These are phyloP conservation scores for Axinella damicornis DNA, from an alignment of 37 sponge, comb jelly and placozoan genomes.

Conservation along the genomic window DNA sequence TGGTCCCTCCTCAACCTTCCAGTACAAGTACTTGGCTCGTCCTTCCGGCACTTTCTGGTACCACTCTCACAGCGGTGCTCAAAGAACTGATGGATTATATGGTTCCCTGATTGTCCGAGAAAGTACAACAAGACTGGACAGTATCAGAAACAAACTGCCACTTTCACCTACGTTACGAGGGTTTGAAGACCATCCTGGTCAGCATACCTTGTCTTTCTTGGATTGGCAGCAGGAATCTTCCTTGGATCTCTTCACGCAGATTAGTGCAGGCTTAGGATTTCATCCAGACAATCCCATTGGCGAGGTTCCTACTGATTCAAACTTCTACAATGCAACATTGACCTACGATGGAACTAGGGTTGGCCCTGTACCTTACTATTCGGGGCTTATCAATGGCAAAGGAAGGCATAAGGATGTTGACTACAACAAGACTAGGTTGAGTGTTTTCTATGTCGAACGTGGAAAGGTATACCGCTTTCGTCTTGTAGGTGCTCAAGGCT, in stretches of 20 bases:
- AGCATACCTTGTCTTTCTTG: slow-evolving; percentile 57
- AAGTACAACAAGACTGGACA: background rate
- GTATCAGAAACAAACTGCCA: background rate
- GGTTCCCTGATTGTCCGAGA: slow-evolving; percentile 75
- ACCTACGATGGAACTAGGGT: slow-evolving; percentile 9
- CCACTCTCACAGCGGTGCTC: slow-evolving; percentile 80
- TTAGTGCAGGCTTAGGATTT: slow-evolving; percentile 15
- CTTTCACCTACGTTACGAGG: background rate
- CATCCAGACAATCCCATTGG: slow-evolving; percentile 1
- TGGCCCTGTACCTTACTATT: slow-evolving; percentile 54
- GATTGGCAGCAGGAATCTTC: slow-evolving; percentile 74
- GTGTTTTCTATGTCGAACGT: slow-evolving; percentile 35
- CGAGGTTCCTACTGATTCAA: background rate
- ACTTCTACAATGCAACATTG: slow-evolving; percentile 8
- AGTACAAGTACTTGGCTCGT: slow-evolving; percentile 53
- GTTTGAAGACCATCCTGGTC: slow-evolving; percentile 44
- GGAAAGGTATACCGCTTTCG: slow-evolving; percentile 75
- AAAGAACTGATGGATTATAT: slow-evolving; percentile 76
- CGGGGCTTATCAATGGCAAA: slow-evolving; percentile 65
- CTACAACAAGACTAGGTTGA: slow-evolving; percentile 37
- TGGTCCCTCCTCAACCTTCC: slow-evolving; percentile 22
- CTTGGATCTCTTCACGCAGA: slow-evolving; percentile 30
- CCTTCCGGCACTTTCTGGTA: slow-evolving; percentile 84
- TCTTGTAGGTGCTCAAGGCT: slow-evolving; percentile 65
- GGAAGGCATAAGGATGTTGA: slow-evolving; percentile 49